phyloP scores from a whole-genome alignment of 2,797 vertebrate genomes.

The Hippopotamyrus pictus region DNA sequence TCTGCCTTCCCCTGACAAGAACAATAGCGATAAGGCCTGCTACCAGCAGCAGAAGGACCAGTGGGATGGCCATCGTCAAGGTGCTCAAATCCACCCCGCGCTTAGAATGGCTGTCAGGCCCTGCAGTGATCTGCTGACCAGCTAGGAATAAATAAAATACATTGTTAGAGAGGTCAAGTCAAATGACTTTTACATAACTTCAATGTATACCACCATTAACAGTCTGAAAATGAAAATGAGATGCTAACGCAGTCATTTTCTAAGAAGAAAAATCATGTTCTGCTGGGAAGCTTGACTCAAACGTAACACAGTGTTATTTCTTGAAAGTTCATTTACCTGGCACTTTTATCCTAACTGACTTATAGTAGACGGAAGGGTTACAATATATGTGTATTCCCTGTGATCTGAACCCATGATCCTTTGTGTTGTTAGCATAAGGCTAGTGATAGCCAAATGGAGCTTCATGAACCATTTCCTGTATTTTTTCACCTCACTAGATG shows the following conservation, averaged over 20 bases:
- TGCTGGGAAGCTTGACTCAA: not conserved
- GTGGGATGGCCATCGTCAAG: not conserved
- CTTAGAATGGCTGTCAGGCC: not conserved
- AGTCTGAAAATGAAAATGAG: not conserved
- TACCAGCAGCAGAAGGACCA: not conserved
- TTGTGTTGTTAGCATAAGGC: not conserved
- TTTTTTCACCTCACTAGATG: not conserved
- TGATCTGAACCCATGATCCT: not conserved
- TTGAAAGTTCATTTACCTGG: not conserved
- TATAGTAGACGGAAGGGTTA: not conserved
- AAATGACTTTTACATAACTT: not conserved
- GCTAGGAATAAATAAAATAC: not conserved
- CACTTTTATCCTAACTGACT: not conserved
- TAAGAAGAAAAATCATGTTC: not conserved
- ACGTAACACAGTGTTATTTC: not conserved
- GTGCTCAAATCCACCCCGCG: too few species aligned
- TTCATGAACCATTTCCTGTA: not conserved
- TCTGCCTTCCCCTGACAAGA: not conserved
- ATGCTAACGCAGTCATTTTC: not conserved
- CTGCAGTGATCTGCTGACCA: not conserved
- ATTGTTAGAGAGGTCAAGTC: not conserved
- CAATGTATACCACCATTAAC: not conserved
- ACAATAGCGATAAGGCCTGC: not conserved
- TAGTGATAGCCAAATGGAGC: not conserved
- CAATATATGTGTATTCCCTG: not conserved